These are phyloP conservation scores for Drosophila albomicans DNA, from an alignment of 1,140 invertebrate species.

Conservation along the genomic window DNA sequence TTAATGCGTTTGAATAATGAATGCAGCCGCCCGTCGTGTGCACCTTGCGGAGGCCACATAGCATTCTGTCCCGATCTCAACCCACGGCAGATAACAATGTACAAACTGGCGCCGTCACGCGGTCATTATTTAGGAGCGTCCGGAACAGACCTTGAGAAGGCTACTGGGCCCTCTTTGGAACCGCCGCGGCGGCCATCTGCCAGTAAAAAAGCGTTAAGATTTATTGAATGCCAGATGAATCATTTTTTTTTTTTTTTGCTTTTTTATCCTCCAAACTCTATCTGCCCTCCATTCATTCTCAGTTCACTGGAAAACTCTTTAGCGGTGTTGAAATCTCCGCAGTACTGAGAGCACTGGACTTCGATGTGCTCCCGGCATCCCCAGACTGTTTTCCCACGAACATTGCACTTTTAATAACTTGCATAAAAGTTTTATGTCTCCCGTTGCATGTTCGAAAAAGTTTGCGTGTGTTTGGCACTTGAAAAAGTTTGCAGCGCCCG, in stretches of 20 bases:
- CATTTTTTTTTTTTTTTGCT: constrained; percentile 39
- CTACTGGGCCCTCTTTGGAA: constrained; percentile 8
- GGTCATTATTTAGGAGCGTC: constrained; percentile 78
- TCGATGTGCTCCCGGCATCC: not conserved
- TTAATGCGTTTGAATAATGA: constrained; percentile 82
- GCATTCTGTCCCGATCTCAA: not conserved
- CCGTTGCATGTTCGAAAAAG: constrained; percentile 73
- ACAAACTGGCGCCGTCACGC: constrained; percentile 72
- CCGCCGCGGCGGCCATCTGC: constrained; percentile 56
- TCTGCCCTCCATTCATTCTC: constrained; percentile 2
- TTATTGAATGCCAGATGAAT: constrained; percentile 80
- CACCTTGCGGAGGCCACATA: constrained; percentile 49
- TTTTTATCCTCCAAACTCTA: not conserved
- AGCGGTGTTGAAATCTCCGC: constrained; percentile 39
- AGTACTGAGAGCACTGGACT: not conserved
- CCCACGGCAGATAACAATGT: constrained; percentile 47
- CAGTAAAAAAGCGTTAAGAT: constrained; percentile 66
- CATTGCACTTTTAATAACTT: constrained; percentile 79
- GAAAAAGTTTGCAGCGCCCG: constrained; percentile 56
- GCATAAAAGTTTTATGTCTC: constrained; percentile 79
- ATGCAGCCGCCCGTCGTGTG: constrained; percentile 45
- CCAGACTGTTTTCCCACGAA: not conserved
- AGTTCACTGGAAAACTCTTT: constrained; percentile 43
- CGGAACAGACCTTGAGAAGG: constrained; percentile 45
- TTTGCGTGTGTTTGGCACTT: constrained; percentile 83